Percentiles rank a stretch among this genome's conserved stretches.
Conservation (phyloP, 2,797 vertebrate genomes). For the Clamator glandarius region DNA sequence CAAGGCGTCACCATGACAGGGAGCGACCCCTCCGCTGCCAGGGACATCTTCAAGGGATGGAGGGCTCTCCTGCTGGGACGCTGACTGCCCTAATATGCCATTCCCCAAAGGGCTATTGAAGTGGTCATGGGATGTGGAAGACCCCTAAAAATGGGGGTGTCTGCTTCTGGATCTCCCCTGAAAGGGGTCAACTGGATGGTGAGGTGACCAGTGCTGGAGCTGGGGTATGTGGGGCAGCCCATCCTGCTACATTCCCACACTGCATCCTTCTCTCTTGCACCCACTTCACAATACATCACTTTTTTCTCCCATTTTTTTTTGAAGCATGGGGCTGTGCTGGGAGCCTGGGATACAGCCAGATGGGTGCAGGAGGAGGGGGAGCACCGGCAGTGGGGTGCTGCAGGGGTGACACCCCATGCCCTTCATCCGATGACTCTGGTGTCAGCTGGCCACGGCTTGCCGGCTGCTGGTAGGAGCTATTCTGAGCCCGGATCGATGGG, state of each 20-base stretch:
- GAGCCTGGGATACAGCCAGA: not conserved
- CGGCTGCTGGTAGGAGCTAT: constrained; percentile 38
- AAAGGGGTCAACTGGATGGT: not conserved
- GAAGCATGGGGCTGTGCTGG: not conserved
- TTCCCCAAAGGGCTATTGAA: not conserved
- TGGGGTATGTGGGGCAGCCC: not conserved
- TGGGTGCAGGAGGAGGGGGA: not conserved
- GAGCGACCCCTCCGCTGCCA: not conserved
- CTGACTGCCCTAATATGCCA: fast-evolving
- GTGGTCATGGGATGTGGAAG: not conserved
- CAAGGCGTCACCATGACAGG: not conserved
- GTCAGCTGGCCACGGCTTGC: not conserved
- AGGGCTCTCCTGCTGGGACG: not conserved
- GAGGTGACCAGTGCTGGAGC: not conserved
- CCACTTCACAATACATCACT: not conserved
- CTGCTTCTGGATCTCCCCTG: not conserved
- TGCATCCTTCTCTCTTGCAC: not conserved
- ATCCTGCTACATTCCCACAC: not conserved
- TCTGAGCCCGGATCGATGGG: constrained; percentile 52
- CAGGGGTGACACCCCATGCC: not conserved
- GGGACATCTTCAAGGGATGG: not conserved
- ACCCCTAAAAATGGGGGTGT: not conserved
- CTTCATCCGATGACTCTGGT: not conserved
- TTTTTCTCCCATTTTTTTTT: not conserved
- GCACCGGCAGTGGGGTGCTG: fast-evolving